These are phyloP conservation scores for Nixonia krombeini DNA, from an alignment of 1,140 invertebrate genomes.

Conservation along the genomic window DNA sequence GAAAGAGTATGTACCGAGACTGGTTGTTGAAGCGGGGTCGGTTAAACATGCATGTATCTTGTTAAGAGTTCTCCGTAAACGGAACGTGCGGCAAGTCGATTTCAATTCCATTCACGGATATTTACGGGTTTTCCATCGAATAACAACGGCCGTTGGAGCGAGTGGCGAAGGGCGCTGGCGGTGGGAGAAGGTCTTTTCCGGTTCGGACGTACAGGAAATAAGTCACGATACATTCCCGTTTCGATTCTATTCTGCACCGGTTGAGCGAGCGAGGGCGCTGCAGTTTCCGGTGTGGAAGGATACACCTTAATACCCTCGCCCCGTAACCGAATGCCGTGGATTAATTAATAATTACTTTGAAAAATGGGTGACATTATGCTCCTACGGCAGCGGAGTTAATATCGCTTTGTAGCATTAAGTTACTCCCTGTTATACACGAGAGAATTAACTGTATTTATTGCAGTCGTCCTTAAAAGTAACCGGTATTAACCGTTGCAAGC, in stretches of 20 bases:
- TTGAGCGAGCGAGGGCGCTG: not conserved
- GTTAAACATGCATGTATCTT: not conserved
- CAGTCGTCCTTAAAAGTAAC: not conserved
- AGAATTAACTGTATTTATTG: not conserved
- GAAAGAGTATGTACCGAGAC: not conserved
- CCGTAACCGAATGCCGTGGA: not conserved
- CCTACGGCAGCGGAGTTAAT: not conserved
- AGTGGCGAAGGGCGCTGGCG: not conserved
- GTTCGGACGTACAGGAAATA: conserved; percentile 1
- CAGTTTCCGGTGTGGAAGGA: not conserved
- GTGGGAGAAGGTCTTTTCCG: not conserved
- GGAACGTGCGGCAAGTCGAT: not conserved
- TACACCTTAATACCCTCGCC: not conserved
- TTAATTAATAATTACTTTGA: conserved; percentile 7
- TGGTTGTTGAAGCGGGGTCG: not conserved
- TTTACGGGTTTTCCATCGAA: not conserved
- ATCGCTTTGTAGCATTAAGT: not conserved
- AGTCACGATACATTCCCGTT: not conserved
- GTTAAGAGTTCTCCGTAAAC: not conserved
- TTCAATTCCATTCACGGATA: not conserved
- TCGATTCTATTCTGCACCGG: not conserved
- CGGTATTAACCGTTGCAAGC: no score
- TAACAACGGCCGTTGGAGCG: not conserved
- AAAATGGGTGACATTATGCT: not conserved
- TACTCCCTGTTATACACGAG: not conserved